Evolutionary conservation across 2,113 vertebrate species (phyloP).

Genomic region (Oreochromis niloticus): DNA sequence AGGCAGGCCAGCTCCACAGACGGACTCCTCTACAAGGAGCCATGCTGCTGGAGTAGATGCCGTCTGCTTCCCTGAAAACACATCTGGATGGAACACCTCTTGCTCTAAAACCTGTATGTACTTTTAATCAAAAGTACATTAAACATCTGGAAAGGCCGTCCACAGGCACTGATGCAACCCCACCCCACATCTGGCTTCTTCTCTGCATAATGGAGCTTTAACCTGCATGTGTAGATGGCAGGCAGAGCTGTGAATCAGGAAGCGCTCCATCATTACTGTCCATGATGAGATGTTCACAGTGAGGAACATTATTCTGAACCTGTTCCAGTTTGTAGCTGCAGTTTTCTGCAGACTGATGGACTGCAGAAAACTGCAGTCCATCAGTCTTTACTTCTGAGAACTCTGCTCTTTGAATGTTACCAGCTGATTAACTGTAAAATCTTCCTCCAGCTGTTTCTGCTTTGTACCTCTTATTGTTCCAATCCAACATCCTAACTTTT

Average conservation of each 20-base stretch:
- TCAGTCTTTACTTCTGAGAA: background rate
- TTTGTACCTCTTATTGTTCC: background rate
- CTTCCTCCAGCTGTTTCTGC: background rate
- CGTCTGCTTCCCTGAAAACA: background rate
- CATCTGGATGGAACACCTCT: background rate
- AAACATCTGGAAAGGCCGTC: background rate
- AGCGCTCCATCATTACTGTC: background rate
- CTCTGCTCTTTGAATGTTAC: background rate
- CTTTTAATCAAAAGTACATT: background rate
- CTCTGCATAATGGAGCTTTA: background rate
- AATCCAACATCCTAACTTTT: background rate
- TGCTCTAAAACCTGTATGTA: background rate
- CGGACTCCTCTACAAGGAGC: background rate
- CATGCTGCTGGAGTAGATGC: background rate
- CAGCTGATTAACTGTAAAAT: background rate
- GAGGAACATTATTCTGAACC: background rate
- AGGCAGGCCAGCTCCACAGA: background rate
- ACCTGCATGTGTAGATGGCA: background rate
- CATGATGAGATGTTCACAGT: background rate
- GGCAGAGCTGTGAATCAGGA: background rate
- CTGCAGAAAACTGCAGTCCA: background rate
- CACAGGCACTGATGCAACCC: background rate
- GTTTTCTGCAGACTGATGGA: background rate
- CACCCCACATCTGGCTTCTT: background rate
- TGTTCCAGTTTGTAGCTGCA: background rate